Evolutionary conservation across 2,888 invertebrate genomes (phyloP).

Genomic region (Prosapia bicincta): DNA sequence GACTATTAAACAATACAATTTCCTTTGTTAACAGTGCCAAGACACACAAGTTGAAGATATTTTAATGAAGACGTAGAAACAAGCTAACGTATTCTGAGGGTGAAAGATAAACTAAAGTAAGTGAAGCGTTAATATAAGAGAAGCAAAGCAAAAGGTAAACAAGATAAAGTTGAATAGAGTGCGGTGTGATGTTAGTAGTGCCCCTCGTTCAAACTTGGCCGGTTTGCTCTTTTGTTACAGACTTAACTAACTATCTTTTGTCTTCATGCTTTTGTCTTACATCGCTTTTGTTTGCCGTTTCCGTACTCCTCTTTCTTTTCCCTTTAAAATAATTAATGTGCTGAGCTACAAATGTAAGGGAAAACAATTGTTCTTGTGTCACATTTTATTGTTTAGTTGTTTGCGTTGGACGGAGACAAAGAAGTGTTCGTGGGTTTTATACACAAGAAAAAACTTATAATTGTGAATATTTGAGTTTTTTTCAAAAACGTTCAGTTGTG

Average conservation of each 20-base stretch:
- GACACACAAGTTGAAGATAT: background rate
- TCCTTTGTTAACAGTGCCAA: no score
- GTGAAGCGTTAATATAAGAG: background rate
- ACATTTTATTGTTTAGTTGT: background rate
- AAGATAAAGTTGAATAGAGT: background rate
- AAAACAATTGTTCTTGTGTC: no score
- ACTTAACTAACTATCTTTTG: slow-evolving; percentile 6
- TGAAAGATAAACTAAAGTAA: background rate
- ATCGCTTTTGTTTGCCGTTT: background rate
- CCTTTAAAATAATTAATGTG: background rate
- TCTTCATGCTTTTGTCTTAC: background rate
- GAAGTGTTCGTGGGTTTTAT: no score
- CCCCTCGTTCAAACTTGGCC: background rate
- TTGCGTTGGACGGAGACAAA: background rate
- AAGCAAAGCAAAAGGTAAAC: background rate
- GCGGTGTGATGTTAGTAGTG: background rate
- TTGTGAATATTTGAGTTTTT: no score
- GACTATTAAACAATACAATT: no score
- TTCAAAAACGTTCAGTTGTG: no score
- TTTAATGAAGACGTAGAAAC: background rate
- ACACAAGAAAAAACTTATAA: no score
- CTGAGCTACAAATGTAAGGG: no score
- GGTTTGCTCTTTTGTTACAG: slow-evolving; percentile 5
- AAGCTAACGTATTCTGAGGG: background rate
- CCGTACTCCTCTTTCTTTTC: background rate